phyloP scores from a whole-genome alignment of 2,113 vertebrate species.

The Barbus barbus region DNA sequence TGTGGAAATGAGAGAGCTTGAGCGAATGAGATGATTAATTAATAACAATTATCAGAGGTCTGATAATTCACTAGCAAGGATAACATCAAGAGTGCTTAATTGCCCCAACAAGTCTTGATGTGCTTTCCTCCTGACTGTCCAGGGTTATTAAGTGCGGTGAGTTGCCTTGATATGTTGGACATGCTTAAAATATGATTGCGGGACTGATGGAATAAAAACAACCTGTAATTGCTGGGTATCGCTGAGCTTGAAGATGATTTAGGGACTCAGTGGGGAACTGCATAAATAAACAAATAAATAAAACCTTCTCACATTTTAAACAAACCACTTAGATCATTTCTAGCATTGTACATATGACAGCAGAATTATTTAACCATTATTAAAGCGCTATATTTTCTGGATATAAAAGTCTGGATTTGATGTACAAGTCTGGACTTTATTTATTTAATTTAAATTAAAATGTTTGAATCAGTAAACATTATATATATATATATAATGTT shows the following conservation, averaged over 20 bases:
- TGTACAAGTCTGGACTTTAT: background rate
- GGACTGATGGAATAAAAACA: slow-evolving; percentile 64
- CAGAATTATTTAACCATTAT: slow-evolving; percentile 61
- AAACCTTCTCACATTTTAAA: slow-evolving; percentile 54
- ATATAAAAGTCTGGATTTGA: too few species aligned
- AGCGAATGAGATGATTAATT: slow-evolving; percentile 74
- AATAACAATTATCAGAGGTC: slow-evolving; percentile 76
- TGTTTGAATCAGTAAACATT: too few species aligned
- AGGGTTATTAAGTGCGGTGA: slow-evolving; percentile 70
- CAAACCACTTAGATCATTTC: slow-evolving; percentile 62
- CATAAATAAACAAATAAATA: slow-evolving; percentile 60
- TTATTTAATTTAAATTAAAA: too few species aligned
- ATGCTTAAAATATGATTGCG: slow-evolving; percentile 60
- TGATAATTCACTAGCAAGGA: slow-evolving; percentile 71
- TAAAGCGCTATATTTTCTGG: background rate
- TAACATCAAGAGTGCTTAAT: slow-evolving; percentile 74
- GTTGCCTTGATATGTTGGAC: slow-evolving; percentile 60
- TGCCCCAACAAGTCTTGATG: slow-evolving; percentile 67
- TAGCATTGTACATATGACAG: slow-evolving; percentile 65
- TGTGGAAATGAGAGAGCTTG: slow-evolving; percentile 60
- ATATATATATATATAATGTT: too few species aligned
- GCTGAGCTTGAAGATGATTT: slow-evolving; percentile 50
- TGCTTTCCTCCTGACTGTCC: slow-evolving; percentile 69
- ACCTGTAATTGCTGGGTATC: slow-evolving; percentile 74
- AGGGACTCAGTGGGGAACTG: slow-evolving; percentile 62